Percentiles rank a stretch among this genome's conserved stretches.
phyloP scores from a whole-genome alignment of 2,797 vertebrate species.

The Capromys pilorides region DNA sequence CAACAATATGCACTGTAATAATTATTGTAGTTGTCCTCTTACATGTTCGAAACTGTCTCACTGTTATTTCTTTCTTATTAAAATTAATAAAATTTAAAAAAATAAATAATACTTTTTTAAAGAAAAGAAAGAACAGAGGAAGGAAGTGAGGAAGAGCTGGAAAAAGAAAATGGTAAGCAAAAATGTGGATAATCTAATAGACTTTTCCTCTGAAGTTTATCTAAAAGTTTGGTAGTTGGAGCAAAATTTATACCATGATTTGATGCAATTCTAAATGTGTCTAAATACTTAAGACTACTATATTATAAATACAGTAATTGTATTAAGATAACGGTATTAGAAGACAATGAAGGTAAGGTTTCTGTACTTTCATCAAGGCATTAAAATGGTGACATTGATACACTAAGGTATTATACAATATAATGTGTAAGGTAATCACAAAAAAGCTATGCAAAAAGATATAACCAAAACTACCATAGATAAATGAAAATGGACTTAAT shows the following conservation, averaged over 20 bases:
- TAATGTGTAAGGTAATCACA: neutral
- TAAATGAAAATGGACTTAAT: neutral
- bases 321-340: neutral
- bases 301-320: neutral
- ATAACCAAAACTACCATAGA: neutral
- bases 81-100: too few relatives aligned
- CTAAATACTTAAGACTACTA: neutral
- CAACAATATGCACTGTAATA: too few relatives aligned
- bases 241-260: neutral
- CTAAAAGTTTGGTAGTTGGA: neutral
- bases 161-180: neutral
- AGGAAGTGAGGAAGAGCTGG: too few relatives aligned
- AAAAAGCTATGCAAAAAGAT: neutral
- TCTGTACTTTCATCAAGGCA: neutral
- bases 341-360: neutral
- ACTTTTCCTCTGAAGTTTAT: neutral
- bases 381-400: neutral
- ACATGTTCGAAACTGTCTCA: too few relatives aligned
- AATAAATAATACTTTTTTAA: too few relatives aligned
- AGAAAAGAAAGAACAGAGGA: too few relatives aligned
- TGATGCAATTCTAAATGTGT: neutral
- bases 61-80: too few relatives aligned
- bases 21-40: too few relatives aligned
- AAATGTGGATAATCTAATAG: neutral
- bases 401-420: neutral